Evolutionary conservation across 2,888 invertebrate genomes (phyloP).

Genomic region (Drosophila vallismaia): DNA sequence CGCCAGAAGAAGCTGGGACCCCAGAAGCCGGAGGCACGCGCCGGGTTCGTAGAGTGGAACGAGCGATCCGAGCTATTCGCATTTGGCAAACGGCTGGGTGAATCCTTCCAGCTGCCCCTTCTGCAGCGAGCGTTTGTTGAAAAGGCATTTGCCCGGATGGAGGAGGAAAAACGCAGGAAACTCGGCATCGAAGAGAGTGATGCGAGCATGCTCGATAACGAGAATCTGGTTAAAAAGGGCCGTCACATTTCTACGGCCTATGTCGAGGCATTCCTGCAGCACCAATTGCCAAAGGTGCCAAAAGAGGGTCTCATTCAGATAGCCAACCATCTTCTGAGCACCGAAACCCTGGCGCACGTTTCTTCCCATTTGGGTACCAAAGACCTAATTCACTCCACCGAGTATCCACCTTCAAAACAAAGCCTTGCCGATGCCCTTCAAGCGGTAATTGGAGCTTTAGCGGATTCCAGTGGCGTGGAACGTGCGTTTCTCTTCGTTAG

Average conservation of each 20-base stretch:
- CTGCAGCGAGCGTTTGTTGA: slow-evolving; percentile 92
- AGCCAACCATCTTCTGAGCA: slow-evolving; percentile 84
- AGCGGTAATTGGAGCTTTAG: slow-evolving; percentile 92
- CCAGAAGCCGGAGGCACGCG: slow-evolving; percentile 85
- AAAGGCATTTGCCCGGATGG: slow-evolving; percentile 89
- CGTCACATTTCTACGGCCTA: slow-evolving; percentile 87
- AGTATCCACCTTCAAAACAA: slow-evolving; percentile 85
- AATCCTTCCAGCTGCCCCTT: slow-evolving; percentile 89
- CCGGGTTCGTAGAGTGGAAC: slow-evolving; percentile 93
- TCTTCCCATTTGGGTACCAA: slow-evolving; percentile 91
- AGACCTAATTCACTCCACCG: slow-evolving; percentile 91
- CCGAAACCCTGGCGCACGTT: slow-evolving; percentile 87
- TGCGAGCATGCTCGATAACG: slow-evolving; percentile 88
- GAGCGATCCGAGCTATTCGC: slow-evolving; percentile 94
- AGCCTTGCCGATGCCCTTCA: slow-evolving; percentile 90
- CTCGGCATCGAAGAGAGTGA: slow-evolving; percentile 87
- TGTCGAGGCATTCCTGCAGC: slow-evolving; percentile 88
- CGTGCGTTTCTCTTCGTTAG: slow-evolving; percentile 91
- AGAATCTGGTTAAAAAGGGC: slow-evolving; percentile 88
- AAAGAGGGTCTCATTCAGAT: slow-evolving; percentile 89
- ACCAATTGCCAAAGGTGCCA: slow-evolving; percentile 89
- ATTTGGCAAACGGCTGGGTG: slow-evolving; percentile 93
- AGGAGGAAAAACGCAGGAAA: slow-evolving; percentile 88
- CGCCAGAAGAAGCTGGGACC: slow-evolving; percentile 86
- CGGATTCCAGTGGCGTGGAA: slow-evolving; percentile 87